Base-by-base conservation (phyloP, 2,888 invertebrate genomes). In the Drosophila affinis region DNA sequence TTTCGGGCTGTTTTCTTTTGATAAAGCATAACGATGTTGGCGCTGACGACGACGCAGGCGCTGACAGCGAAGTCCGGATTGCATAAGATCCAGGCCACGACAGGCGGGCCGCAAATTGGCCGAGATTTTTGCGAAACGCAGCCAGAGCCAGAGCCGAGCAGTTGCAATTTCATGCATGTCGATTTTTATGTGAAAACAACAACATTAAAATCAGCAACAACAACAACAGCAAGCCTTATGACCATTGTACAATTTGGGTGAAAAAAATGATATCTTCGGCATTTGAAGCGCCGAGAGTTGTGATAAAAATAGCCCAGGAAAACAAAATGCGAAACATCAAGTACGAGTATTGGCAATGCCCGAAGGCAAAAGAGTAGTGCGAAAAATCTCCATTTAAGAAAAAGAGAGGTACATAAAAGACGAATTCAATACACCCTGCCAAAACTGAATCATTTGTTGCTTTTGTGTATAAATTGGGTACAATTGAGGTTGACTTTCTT, bases 131-230 rank as follows among this genome's bases (percentile, higher is more conserved):
- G 83, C 83, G 88, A 83, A 83, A 83, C 83, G 88, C 88, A 87
- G 79, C 76, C 68, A 77, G 69, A 81, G 82, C 68, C 81, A 77
- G 69, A 81, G 82, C 68, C 81, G 69, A 81, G 82, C 75, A 79
- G 82, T 82, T 88, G 84, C 88, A 85, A 87, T 88, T 85, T 85
- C 85, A 84, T 84, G 85, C 84, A 84, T 72, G 83, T 75, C 81
- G 78, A 72, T 68, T 78, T 81, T 72, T 69, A 62, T 65, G 62
- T 62, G 76, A 58, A 55, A 74, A 71, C 64, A 76, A 45, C 45
- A 60, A 65, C 39, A 39, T n/a, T 39, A 39, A 39, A 14, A 53
- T 27, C 21, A 39, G 24, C 58, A 56, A 29, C 71, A 67, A 18
- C 48, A 63, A 45, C 52, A 24, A 39, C 46, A 53, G 44, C 47